Evolutionary conservation across 2,113 vertebrate species (phyloP).

Genomic region (Puffinus mauretanicus): DNA sequence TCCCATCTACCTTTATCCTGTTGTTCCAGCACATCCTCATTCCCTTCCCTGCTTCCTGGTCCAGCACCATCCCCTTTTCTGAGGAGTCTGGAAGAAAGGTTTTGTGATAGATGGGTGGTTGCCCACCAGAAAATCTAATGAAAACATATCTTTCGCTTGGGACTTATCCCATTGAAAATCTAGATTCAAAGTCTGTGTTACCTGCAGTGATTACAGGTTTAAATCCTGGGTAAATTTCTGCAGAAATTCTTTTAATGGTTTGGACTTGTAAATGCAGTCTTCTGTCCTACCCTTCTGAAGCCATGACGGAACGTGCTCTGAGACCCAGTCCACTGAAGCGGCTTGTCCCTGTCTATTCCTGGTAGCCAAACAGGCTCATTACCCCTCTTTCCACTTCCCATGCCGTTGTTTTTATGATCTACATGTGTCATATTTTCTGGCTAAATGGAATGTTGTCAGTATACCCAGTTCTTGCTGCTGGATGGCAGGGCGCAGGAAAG

Average conservation of each 20-base stretch:
- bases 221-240: neutral
- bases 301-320: neutral
- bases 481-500: neutral
- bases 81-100: neutral
- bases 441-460: neutral
- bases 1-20: neutral
- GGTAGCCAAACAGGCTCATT: neutral
- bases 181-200: neutral
- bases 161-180: neutral
- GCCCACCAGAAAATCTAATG: neutral
- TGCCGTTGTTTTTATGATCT: neutral
- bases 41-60: neutral
- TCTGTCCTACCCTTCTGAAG: neutral
- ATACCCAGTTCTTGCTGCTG: neutral
- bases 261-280: neutral
- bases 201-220: neutral
- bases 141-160: neutral
- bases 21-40: neutral
- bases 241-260: neutral
- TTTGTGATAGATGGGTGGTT: neutral
- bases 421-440: neutral
- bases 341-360: neutral
- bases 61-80: neutral
- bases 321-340: neutral
- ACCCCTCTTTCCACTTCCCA: neutral